Percentiles rank a stretch among this genome's conserved stretches.
These are phyloP conservation scores for Geothlypis trichas DNA, from an alignment of 2,113 vertebrate genomes.

Conservation along the genomic window DNA sequence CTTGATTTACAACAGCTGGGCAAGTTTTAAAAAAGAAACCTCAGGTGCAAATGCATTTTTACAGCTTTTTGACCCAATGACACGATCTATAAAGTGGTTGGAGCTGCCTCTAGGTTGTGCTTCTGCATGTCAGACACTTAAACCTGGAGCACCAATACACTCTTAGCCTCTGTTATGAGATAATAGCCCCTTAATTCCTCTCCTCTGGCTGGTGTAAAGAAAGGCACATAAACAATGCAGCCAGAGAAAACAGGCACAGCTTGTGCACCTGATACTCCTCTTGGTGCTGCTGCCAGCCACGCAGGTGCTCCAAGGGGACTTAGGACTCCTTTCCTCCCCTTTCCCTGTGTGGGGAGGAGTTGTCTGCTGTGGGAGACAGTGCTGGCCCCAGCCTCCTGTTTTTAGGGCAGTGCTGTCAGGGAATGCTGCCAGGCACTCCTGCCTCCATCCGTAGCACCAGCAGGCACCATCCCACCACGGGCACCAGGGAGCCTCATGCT, in stretches of 20 bases:
- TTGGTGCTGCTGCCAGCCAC: neutral
- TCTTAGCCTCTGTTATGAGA: neutral
- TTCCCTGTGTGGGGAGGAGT: accelerated
- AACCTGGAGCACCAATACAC: neutral
- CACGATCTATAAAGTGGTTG: neutral
- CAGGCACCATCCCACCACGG: accelerated
- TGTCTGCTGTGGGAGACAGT: neutral
- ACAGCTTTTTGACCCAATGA: neutral
- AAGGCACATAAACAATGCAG: neutral
- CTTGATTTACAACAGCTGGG: neutral
- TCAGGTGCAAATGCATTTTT: neutral
- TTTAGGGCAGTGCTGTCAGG: neutral
- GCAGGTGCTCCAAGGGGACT: neutral
- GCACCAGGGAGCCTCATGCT: accelerated
- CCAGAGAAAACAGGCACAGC: neutral
- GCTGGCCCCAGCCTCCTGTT: neutral
- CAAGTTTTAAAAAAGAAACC: neutral
- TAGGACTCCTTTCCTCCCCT: neutral
- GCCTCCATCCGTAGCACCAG: neutral
- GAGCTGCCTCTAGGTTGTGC: neutral
- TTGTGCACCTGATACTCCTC: neutral
- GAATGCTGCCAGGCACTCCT: neutral
- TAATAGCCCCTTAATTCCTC: neutral
- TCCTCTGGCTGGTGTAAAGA: neutral
- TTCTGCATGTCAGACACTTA: neutral